Percentiles rank a stretch among this genome's conserved stretches.
phyloP scores from a whole-genome alignment of 1,140 invertebrate species.

The Microplitis demolitor region DNA sequence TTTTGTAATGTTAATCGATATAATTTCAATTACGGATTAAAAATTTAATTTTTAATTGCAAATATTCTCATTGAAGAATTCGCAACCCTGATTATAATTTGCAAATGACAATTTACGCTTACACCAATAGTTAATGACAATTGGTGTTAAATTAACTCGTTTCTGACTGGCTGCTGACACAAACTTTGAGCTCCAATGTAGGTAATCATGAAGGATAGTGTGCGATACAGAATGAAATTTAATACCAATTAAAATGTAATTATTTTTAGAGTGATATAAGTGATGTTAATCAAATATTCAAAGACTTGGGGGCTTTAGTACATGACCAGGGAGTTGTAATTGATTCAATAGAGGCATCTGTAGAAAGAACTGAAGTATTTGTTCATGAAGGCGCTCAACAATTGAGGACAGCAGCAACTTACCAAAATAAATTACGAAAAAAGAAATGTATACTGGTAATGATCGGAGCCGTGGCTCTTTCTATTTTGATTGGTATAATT shows the following conservation, averaged over 20 bases:
- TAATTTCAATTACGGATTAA: too few species aligned
- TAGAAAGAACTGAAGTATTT: constrained; percentile 87
- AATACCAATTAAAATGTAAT: constrained; percentile 12
- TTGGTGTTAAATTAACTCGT: too few species aligned
- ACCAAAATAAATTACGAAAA: constrained; percentile 85
- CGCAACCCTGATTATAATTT: too few species aligned
- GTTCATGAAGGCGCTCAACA: constrained; percentile 83
- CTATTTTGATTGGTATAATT: constrained; percentile 76
- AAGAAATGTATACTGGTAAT: constrained; percentile 81
- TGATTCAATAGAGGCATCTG: constrained; percentile 95
- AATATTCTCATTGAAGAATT: too few species aligned
- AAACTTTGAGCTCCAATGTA: too few species aligned
- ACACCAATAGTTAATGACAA: too few species aligned
- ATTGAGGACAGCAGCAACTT: constrained; percentile 79
- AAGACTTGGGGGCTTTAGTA: constrained; percentile 93
- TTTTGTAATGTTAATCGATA: too few species aligned
- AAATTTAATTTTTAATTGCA: too few species aligned
- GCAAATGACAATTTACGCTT: too few species aligned
- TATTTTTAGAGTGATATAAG: constrained; percentile 84
- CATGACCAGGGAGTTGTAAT: constrained; percentile 97
- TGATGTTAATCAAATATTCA: constrained; percentile 98
- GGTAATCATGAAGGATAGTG: too few species aligned
- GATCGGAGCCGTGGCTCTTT: constrained; percentile 70
- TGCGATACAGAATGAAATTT: too few species aligned
- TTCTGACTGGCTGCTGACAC: too few species aligned